phyloP scores from a whole-genome alignment of 2,113 vertebrate genomes.

The Amphiprion percula region DNA sequence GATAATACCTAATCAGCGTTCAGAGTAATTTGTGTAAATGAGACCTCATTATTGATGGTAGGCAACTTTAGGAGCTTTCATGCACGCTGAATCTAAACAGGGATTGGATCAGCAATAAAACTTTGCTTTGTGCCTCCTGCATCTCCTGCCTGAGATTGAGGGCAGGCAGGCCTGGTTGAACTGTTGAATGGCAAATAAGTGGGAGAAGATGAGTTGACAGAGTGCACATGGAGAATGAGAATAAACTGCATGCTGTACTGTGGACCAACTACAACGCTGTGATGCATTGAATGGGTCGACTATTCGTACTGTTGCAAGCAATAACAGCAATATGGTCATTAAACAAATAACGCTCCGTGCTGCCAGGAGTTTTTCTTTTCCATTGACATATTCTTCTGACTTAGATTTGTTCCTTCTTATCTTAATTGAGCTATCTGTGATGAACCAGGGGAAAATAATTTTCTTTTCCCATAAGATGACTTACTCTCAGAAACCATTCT shows the following conservation, averaged over 20 bases:
- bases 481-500: constrained; percentile 79
- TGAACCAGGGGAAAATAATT: constrained; percentile 75
- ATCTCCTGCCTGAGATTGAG: constrained; percentile 72
- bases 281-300: constrained; percentile 29
- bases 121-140: constrained; percentile 71
- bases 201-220: constrained; percentile 68
- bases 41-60: constrained; percentile 93
- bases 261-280: constrained; percentile 25
- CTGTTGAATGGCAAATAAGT: constrained; percentile 69
- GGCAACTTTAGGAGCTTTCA: constrained; percentile 86
- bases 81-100: constrained; percentile 79
- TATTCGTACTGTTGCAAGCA: constrained; percentile 32
- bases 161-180: constrained; percentile 69
- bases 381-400: constrained; percentile 69
- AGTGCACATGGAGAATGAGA: constrained; percentile 45
- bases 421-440: constrained; percentile 77
- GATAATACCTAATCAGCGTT: constrained; percentile 96
- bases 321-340: constrained; percentile 50
- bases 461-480: constrained; percentile 65
- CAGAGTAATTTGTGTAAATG: constrained; percentile 96
- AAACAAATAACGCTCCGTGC: constrained; percentile 63
- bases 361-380: constrained; percentile 50
- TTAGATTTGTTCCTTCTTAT: constrained; percentile 75
- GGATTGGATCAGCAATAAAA: constrained; percentile 83
- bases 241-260: constrained; percentile 23